These are phyloP conservation scores for Chamaea fasciata DNA, from an alignment of 2,113 vertebrate genomes.

Conservation along the genomic window DNA sequence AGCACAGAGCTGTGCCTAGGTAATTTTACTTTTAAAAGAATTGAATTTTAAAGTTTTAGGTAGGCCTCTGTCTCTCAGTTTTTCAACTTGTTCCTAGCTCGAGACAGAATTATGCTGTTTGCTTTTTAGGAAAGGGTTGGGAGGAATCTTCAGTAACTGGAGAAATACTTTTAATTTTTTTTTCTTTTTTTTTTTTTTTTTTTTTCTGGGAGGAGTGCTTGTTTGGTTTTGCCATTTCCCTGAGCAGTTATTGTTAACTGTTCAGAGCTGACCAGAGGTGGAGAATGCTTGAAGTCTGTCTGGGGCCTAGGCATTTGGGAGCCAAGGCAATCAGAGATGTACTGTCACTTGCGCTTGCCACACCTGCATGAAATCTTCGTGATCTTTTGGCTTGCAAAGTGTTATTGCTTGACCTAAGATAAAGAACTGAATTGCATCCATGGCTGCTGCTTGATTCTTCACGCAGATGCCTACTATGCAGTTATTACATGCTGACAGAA, in stretches of 20 bases:
- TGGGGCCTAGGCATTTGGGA: neutral
- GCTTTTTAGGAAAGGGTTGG: neutral
- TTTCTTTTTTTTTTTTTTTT: neutral
- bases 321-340: neutral
- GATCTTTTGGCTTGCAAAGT: neutral
- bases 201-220: neutral
- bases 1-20: neutral
- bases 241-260: neutral
- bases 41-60: neutral
- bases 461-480: neutral
- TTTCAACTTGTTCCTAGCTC: neutral
- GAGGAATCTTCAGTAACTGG: neutral
- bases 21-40: neutral
- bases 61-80: neutral
- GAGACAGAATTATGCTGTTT: neutral
- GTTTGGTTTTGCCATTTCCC: neutral
- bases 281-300: neutral
- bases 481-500: neutral
- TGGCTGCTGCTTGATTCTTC: neutral
- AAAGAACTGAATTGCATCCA: neutral
- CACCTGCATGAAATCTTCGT: neutral
- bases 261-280: neutral
- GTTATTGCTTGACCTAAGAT: neutral
- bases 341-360: neutral
- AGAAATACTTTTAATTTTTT: neutral